These are phyloP conservation scores for Andrena haemorrhoa DNA, from an alignment of 2,888 invertebrate genomes.

Conservation along the genomic window DNA sequence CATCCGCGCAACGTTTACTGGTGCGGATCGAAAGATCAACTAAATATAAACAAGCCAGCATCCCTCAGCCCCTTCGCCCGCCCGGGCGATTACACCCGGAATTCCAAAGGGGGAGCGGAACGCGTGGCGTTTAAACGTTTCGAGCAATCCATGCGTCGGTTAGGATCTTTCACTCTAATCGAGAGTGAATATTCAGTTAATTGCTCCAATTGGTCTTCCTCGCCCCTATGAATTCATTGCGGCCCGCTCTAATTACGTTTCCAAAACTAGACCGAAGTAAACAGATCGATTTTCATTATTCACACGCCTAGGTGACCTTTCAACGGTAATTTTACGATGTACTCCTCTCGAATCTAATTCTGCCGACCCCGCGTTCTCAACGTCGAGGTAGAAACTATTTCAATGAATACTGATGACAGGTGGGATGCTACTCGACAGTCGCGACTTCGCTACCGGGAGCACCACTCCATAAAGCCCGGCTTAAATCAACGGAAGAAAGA, in stretches of 20 bases:
- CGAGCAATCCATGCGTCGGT: background rate
- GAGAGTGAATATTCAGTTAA: background rate
- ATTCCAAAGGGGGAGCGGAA: slow-evolving; percentile 24
- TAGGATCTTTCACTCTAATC: background rate
- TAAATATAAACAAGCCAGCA: slow-evolving; percentile 78
- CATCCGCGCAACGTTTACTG: slow-evolving; percentile 72
- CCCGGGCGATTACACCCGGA: slow-evolving; percentile 43
- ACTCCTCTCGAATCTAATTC: background rate
- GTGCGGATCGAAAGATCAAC: slow-evolving; percentile 79
- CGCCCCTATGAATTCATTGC: too few species aligned
- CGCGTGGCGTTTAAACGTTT: slow-evolving; percentile 26
- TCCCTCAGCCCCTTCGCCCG: slow-evolving; percentile 13
- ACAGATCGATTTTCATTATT: background rate
- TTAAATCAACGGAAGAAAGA: slow-evolving; percentile 69
- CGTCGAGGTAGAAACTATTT: slow-evolving; percentile 40
- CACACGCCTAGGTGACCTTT: background rate
- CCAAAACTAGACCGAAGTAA: background rate
- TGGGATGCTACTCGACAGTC: slow-evolving; percentile 46
- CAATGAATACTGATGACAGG: slow-evolving; percentile 62
- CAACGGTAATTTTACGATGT: background rate
- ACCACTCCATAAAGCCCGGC: slow-evolving; percentile 57
- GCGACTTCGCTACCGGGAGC: slow-evolving; percentile 29
- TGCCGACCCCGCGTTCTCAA: background rate
- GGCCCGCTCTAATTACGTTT: background rate
- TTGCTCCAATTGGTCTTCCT: background rate